These are phyloP conservation scores for Brachionus paranguensis DNA, from an alignment of 1,140 invertebrate species.

Conservation along the genomic window DNA sequence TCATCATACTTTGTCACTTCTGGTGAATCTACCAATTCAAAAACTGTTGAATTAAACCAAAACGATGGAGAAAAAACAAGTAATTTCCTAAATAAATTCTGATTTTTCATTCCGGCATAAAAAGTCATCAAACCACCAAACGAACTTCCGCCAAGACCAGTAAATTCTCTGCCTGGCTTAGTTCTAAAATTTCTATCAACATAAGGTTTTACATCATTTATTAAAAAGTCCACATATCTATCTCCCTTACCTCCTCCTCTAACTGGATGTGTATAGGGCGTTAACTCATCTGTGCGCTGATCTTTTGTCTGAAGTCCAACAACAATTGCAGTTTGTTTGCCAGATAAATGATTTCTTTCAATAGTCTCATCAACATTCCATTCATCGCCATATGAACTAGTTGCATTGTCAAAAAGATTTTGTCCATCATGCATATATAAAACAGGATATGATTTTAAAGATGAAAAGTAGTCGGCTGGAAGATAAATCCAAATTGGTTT, in stretches of 20 bases:
- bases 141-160: slow-evolving; percentile 17
- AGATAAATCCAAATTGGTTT: slow-evolving; percentile 35
- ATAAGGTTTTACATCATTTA: neutral
- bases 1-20: neutral
- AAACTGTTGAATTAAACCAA: slow-evolving; percentile 18
- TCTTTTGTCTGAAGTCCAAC: slow-evolving; percentile 13
- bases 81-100: slow-evolving; percentile 27
- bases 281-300: slow-evolving; percentile 6
- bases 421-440: slow-evolving; percentile 28
- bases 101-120: slow-evolving; percentile 31
- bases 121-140: slow-evolving; percentile 26
- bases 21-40: neutral
- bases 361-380: slow-evolving; percentile 30
- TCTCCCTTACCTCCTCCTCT: slow-evolving; percentile 22
- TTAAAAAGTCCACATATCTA: slow-evolving; percentile 20
- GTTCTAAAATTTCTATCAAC: slow-evolving; percentile 30
- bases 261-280: slow-evolving; percentile 23
- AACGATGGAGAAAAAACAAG: slow-evolving; percentile 3
- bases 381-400: neutral
- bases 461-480: neutral
- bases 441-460: slow-evolving; percentile 6
- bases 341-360: neutral
- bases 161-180: neutral
- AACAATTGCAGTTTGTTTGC: neutral
- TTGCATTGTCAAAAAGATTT: slow-evolving; percentile 15